phyloP scores from a whole-genome alignment of 2,113 vertebrate genomes.

The Vicugna pacos region DNA sequence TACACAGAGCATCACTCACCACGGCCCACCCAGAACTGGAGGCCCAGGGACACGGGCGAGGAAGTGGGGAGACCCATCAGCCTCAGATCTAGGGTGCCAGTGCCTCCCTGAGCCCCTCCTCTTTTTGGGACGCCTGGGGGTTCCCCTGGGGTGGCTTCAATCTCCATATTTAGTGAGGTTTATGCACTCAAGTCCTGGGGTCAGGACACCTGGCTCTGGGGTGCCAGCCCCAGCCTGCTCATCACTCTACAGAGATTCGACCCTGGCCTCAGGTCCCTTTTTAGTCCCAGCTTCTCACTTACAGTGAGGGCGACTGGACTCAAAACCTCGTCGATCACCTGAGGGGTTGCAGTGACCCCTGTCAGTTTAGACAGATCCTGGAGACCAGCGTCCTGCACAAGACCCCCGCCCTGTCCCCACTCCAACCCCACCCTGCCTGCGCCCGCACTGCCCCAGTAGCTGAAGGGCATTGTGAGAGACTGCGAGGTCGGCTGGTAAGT shows the following conservation, averaged over 20 bases:
- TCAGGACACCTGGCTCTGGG: neutral
- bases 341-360: neutral
- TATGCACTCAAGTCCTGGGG: neutral
- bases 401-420: no score
- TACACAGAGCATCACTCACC: no score
- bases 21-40: neutral
- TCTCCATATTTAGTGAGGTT: neutral
- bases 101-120: no score
- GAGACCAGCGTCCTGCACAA: neutral
- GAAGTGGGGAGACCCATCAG: neutral
- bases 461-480: neutral
- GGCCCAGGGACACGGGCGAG: no score
- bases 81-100: neutral
- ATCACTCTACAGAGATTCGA: accelerated
- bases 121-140: neutral
- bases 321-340: neutral
- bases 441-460: neutral
- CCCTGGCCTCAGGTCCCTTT: neutral
- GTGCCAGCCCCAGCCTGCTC: accelerated
- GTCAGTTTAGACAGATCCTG: neutral
- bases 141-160: neutral
- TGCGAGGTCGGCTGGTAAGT: neutral
- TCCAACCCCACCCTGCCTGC: neutral
- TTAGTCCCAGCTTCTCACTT: neutral
- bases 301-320: neutral